Conservation (phyloP, 2,888 invertebrate species). For the Calameuta pallipes region DNA sequence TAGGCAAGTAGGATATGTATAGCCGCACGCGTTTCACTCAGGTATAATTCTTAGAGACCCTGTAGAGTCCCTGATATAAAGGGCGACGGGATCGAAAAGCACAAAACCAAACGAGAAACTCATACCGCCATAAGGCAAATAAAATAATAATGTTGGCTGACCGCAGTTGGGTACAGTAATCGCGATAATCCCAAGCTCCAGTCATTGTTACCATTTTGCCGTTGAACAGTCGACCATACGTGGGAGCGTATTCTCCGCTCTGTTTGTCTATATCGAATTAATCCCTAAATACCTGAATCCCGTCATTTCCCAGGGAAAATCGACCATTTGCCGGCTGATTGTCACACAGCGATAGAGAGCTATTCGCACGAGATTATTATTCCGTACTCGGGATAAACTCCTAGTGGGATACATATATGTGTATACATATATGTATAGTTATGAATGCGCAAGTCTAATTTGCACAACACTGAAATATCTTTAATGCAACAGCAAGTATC, state of each 20-base stretch:
- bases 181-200: conserved; percentile 34
- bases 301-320: conserved; percentile 16
- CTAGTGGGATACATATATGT: not conserved
- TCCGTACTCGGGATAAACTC: not conserved
- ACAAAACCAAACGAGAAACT: conserved; percentile 22
- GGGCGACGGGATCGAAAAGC: not conserved
- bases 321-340: conserved; percentile 10
- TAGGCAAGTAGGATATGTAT: not conserved
- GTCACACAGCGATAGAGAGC: conserved; percentile 12
- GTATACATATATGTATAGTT: too few species aligned
- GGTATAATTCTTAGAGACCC: conserved; percentile 4
- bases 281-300: conserved; percentile 31
- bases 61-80: conserved; percentile 14
- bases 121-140: conserved; percentile 32
- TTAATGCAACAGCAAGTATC: not conserved
- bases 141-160: conserved; percentile 32
- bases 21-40: not conserved
- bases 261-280: conserved; percentile 19
- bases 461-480: not conserved
- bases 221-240: conserved; percentile 8
- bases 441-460: not conserved
- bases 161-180: conserved; percentile 27
- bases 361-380: conserved; percentile 2
- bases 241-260: not conserved
- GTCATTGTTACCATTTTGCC: conserved; percentile 34